Percentiles rank a stretch among this genome's conserved stretches.
These are phyloP conservation scores for Bombus sylvicola DNA, from an alignment of 1,140 invertebrate species.

Conservation along the genomic window DNA sequence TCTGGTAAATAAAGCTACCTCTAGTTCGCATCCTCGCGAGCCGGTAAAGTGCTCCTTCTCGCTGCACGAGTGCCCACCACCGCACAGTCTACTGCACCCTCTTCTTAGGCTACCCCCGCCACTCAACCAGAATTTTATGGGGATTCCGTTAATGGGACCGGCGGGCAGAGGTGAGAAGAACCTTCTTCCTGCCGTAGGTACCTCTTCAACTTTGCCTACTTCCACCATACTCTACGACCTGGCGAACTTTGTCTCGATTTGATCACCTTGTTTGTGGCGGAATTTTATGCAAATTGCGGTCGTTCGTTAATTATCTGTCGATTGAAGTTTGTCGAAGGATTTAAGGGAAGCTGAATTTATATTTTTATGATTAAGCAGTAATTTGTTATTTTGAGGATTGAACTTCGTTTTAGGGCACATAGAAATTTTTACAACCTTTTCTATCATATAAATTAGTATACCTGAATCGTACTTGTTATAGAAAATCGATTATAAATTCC, in stretches of 20 bases:
- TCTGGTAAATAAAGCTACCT: slow-evolving; percentile 45
- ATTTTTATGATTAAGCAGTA: too few species aligned
- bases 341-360: too few species aligned
- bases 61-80: slow-evolving; percentile 23
- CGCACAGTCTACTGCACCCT: slow-evolving; percentile 44
- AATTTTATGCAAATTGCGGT: neutral
- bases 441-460: too few species aligned
- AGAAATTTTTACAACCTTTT: too few species aligned
- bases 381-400: too few species aligned
- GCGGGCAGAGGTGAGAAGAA: slow-evolving; percentile 43
- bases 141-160: slow-evolving; percentile 73
- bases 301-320: neutral
- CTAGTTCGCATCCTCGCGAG: slow-evolving; percentile 26
- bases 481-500: too few species aligned
- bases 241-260: neutral
- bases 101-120: slow-evolving; percentile 18
- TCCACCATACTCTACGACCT: neutral
- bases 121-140: slow-evolving; percentile 64
- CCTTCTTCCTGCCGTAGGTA: slow-evolving; percentile 11
- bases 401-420: too few species aligned
- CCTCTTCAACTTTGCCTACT: slow-evolving; percentile 5
- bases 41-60: slow-evolving; percentile 22
- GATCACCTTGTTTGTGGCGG: neutral
- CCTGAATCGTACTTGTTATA: too few species aligned
- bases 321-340: too few species aligned